Evolutionary conservation across 2,797 vertebrate genomes (phyloP).

Genomic region (Enoplosus armatus): DNA sequence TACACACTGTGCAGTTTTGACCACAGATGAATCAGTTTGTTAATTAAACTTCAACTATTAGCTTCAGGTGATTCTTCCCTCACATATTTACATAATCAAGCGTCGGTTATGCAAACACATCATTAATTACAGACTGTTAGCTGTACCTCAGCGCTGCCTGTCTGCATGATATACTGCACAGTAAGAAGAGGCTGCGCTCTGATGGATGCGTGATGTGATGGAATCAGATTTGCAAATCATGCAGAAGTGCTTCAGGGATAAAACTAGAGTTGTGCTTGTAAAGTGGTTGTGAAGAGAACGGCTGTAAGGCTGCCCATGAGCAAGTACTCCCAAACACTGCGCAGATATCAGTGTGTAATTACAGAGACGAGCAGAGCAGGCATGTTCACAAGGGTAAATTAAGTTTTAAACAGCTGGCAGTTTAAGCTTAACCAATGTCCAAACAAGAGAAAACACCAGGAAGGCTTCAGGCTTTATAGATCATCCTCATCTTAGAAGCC

Average conservation of each 20-base stretch:
- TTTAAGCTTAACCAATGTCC: not conserved
- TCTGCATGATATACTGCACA: not conserved
- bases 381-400: not conserved
- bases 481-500: not conserved
- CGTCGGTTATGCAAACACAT: slow-evolving; percentile 25
- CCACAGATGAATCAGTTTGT: slow-evolving; percentile 11
- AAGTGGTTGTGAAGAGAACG: not conserved
- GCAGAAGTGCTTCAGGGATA: slow-evolving; percentile 12
- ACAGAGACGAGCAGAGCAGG: not conserved
- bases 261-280: slow-evolving; percentile 14
- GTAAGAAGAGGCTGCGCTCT: not conserved
- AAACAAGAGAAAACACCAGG: not conserved
- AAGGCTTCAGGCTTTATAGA: not conserved
- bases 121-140: slow-evolving; percentile 10
- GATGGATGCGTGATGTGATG: slow-evolving; percentile 21
- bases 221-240: slow-evolving; percentile 23
- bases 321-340: not conserved
- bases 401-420: not conserved
- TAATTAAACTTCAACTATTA: slow-evolving; percentile 22
- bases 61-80: slow-evolving; percentile 6
- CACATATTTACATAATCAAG: slow-evolving; percentile 41
- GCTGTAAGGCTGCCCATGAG: not conserved
- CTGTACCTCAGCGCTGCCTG: not conserved
- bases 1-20: not conserved
- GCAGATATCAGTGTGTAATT: slow-evolving; percentile 1